Base-by-base conservation (phyloP, 2,888 invertebrate genomes). In the Agrotis exclamationis region DNA sequence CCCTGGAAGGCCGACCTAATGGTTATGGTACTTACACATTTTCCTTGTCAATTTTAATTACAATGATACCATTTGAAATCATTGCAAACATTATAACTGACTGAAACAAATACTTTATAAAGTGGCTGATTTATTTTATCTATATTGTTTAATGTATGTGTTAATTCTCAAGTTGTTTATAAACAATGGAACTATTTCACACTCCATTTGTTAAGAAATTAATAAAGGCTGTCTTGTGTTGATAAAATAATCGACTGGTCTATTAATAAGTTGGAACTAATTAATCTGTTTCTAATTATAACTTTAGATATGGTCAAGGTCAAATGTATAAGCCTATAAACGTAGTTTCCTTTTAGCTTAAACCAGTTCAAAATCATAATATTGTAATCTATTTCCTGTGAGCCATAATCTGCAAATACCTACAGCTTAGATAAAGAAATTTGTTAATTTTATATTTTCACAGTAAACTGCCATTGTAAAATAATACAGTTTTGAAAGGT, bases 51-150 rank as follows among this genome's bases (percentile, higher is more conserved):
- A 66, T 63, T 66, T 74, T 0, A 66, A 28, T 73, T 22, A 66
- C 24, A 66, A 58, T 54, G 20, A 74, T 65, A 70, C 53, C 33
- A 13, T 63, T 81, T 53, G 58, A 80, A 53, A 76, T 65, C 58
- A 71, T 24, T 56, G 51, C 51, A 69, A 80, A 76, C 47, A 76
- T 16, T 24, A 44, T 28, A 5, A 18, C 20, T 6, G n/a, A 16
- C 22, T 74, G n/a, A 64, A 78, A 62, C 53, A 66, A 70, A 63
- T 64, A 66, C 33, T 39, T 7, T 24, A 47, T 58, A 48, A 60
- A 58, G 50, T 57, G 59, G 16, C n/a, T 50, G 56, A 65, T 63
- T 64, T 57, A 67, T 70, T 63, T 60, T 57, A 64, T 70, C 56
- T 59, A 4, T 60, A 79, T 57, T 67, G 54, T 62, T 63, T 59